Base-by-base conservation (phyloP, 2,888 invertebrate species). In the Oscheius onirici region DNA sequence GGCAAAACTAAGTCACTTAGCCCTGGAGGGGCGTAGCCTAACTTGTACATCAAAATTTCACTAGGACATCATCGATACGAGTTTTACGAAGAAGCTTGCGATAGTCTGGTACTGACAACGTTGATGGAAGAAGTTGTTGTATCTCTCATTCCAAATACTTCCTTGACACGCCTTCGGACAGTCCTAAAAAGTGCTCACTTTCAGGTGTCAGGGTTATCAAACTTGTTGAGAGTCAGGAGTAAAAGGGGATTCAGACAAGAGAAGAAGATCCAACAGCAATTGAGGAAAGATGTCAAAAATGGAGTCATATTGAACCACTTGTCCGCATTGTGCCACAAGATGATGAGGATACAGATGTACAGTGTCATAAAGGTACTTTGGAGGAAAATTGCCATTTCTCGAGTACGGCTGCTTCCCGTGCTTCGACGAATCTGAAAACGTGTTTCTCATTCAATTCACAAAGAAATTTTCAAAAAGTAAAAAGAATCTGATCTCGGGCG, bases 401-500 rank as follows among this genome's bases (percentile, higher is more conserved):
- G 34, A 0, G 34, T 49, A 11, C 17, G 17, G 11, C 49, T 20
- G 49, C 6, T 49, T 6, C 49, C 49, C 3, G 49, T 17, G 17
- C 17, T 17, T n/a, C 49, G 49, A 3, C 49, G 49, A 17, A 49
- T 17, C 49, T 49, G 49, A 3, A 49, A 49, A 17, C n/a, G n/a
- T n/a, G n/a, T n/a, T n/a, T n/a, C n/a, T n/a, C n/a, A 34, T 6
- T 3, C 34, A 34, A 34, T 34, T 34, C 8, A n/a, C 34, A 34
- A 34, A 34, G 8, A 8, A 3, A 6, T 34, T 8, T 8, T 8
- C 34, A 34, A 34, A 6, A 34, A 34, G 34, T 5, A 34, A 34
- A 34, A 34, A 34, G 34, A 6, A 34, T 34, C 34, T 75, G 78
- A 78, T 78, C 76, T 74, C 74, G 75, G 76, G 76, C 78, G 76